phyloP scores from a whole-genome alignment of 2,888 invertebrate genomes.

The Tipula vernalis region DNA sequence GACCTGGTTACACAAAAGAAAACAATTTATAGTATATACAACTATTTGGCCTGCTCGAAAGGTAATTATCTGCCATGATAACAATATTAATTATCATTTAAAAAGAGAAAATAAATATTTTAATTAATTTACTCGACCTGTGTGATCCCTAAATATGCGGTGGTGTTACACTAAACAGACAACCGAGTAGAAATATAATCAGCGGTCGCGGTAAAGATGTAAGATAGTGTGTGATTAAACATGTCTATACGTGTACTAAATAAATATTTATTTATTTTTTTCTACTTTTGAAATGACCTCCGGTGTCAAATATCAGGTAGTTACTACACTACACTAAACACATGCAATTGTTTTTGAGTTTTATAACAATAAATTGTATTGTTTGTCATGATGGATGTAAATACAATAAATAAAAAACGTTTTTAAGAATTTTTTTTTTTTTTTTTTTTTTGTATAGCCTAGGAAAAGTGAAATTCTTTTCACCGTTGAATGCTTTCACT shows the following conservation, averaged over 20 bases:
- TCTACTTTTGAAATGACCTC: neutral
- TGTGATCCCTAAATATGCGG: neutral
- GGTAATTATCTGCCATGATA: neutral
- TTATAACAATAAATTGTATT: neutral
- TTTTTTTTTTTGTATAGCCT: neutral
- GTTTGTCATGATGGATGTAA: neutral
- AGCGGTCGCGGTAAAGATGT: neutral
- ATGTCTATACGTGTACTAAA: neutral
- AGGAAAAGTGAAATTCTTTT: neutral
- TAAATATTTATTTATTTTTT: neutral
- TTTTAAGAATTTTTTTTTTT: neutral
- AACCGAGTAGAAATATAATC: neutral
- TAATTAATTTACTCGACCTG: neutral
- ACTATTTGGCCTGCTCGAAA: too few species aligned
- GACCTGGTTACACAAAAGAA: too few species aligned
- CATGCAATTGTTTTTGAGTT: neutral
- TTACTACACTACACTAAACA: neutral
- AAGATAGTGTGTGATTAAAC: too few species aligned
- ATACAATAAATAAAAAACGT: neutral
- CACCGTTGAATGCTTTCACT: neutral
- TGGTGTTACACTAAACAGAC: too few species aligned
- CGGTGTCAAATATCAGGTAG: neutral
- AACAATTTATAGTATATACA: too few species aligned
- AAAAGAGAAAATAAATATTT: neutral
- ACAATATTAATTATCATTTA: neutral